Conservation (phyloP, 2,113 vertebrate genomes). For the Mobula birostris region DNA sequence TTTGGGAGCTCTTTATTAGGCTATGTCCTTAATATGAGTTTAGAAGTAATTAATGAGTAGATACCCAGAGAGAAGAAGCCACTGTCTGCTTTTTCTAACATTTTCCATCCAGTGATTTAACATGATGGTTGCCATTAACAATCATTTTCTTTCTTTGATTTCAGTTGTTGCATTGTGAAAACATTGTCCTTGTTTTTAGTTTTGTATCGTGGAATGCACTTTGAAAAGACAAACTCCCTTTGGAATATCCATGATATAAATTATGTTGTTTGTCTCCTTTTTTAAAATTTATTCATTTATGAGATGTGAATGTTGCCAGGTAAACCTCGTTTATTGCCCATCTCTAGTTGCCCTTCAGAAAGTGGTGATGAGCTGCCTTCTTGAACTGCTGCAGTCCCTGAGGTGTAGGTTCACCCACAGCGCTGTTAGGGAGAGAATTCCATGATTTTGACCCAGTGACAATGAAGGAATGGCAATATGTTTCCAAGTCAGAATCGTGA, state of each 20-base stretch:
- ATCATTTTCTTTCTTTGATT: not conserved
- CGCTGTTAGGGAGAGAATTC: no score
- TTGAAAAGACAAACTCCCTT: not conserved
- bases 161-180: not conserved
- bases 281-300: no score
- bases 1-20: not conserved
- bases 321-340: no score
- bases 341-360: no score
- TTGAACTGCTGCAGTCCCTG: no score
- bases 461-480: no score
- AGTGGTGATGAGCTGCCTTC: no score
- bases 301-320: no score
- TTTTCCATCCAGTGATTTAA: not conserved
- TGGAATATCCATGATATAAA: not conserved
- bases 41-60: not conserved
- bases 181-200: not conserved
- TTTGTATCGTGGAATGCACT: not conserved
- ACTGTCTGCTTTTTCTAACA: not conserved
- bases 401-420: no score
- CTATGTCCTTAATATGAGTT: not conserved
- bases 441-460: no score
- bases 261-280: not conserved
- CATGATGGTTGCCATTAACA: not conserved
- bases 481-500: no score
- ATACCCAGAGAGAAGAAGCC: not conserved